phyloP scores from a whole-genome alignment of 2,888 invertebrate species.

The Psylliodes chrysocephalus region DNA sequence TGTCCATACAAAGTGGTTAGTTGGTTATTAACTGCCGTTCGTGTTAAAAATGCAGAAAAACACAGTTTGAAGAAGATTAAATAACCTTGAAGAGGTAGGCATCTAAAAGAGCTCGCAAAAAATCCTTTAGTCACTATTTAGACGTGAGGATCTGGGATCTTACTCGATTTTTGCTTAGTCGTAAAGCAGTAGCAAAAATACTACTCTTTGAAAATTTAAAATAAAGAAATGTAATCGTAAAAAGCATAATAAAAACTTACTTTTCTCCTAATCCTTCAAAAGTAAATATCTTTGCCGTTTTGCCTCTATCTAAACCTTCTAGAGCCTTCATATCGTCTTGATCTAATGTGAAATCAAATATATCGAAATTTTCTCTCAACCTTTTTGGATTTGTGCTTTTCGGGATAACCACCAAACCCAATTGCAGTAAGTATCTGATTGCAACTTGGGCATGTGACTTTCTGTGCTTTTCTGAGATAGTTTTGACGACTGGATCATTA shows the following conservation, averaged over 20 bases:
- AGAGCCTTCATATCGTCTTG: constrained; percentile 70
- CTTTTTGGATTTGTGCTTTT: constrained; percentile 80
- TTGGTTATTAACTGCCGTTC: no score
- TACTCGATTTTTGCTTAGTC: no score
- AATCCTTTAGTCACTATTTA: no score
- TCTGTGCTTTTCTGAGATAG: constrained; percentile 68
- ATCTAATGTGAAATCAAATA: constrained; percentile 76
- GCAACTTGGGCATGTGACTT: constrained; percentile 79
- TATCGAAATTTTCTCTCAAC: constrained; percentile 77
- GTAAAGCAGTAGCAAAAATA: no score
- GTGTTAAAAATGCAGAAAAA: no score
- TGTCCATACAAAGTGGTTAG: no score
- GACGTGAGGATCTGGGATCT: no score
- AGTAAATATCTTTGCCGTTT: constrained; percentile 73
- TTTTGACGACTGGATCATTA: constrained; percentile 67
- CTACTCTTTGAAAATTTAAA: no score
- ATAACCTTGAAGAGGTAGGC: no score
- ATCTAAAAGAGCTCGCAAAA: no score
- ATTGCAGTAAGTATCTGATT: constrained; percentile 77
- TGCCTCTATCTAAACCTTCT: constrained; percentile 71
- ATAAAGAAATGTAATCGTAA: no score
- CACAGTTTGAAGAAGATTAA: no score
- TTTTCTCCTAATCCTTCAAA: constrained; percentile 62
- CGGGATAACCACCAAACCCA: constrained; percentile 78
- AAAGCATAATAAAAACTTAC: constrained; percentile 38